Base-by-base conservation (phyloP, 2,113 vertebrate species). In the pig (Sus scrofa) region DNA sequence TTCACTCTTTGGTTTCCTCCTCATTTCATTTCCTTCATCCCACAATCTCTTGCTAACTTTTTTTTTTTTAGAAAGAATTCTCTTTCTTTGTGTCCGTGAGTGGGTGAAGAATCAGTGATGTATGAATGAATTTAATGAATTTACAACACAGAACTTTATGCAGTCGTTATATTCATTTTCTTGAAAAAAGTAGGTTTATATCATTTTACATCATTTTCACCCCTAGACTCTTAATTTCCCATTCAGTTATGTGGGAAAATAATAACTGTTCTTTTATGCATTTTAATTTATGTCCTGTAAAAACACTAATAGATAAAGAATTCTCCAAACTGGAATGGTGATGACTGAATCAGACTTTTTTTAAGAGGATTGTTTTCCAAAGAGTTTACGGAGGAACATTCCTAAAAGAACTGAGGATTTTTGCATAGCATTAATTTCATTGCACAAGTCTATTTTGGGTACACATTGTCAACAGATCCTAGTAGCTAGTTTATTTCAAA, bases 401-500 rank as follows among this genome's bases (percentile, higher is more conserved):
- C 95, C 96, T 93, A 56, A 87, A 84, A 96, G 67, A 79, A 95
- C 86, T 87, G 54, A 96, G 88, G 84, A 95, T 68, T 97, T 97
- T 96, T 95, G 54, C 84, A 87, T 78, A 96, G 89, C 89, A 96
- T 96, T 92, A 94, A 94, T 96, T 97, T 96, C 84, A 88, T 84
- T 84, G 94, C 83, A 95, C 63, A 32, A 71, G 52, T 91, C 95
- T 97, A 98, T 97, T 98, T 97, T 97, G 93, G 86, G 96, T 89
- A 11, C 83, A 93, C 52, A 86, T 84, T 97, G 97, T 97, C 97
- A 97, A 96, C 94, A 96, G 90, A 96, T 94, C 74, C 87, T 70
- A 92, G 75, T 87, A 54, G 89, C 94, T 68, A 95, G 89, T 84
- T 97, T 84, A 96, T 97, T 98, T 96, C 96, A 95, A 95, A 98